Conservation (phyloP, 2,888 invertebrate genomes). For the Ametastegia equiseti region DNA sequence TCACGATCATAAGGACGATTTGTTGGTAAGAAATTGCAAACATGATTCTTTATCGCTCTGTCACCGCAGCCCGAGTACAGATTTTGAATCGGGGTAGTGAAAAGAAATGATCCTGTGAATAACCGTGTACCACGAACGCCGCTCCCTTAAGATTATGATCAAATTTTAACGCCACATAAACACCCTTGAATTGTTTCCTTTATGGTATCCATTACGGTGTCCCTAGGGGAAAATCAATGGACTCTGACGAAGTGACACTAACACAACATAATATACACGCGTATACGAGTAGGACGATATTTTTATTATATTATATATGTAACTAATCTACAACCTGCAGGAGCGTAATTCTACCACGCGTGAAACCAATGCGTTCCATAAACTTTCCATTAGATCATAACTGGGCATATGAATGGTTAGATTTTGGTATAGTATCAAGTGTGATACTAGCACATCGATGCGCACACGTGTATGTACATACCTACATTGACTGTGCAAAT, state of each 20-base stretch:
- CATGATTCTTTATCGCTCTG: background rate
- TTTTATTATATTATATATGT: background rate
- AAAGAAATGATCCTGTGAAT: slow-evolving; percentile 13
- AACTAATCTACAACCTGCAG: slow-evolving; percentile 27
- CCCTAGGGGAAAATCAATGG: slow-evolving; percentile 35
- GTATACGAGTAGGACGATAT: background rate
- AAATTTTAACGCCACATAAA: slow-evolving; percentile 46
- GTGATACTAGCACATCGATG: slow-evolving; percentile 9
- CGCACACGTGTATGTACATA: background rate
- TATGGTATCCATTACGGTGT: slow-evolving; percentile 42
- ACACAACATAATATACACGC: slow-evolving; percentile 12
- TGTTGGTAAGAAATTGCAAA: background rate
- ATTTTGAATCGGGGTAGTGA: background rate
- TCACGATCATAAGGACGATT: background rate
- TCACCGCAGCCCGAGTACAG: background rate
- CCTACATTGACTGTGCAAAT: background rate
- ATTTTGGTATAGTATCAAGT: background rate
- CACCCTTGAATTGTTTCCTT: slow-evolving; percentile 30
- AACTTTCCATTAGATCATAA: slow-evolving; percentile 30
- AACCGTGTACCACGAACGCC: background rate
- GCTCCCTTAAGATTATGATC: slow-evolving; percentile 26
- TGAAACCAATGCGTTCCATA: slow-evolving; percentile 29
- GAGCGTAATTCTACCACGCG: background rate
- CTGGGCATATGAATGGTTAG: slow-evolving; percentile 28
- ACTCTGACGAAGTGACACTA: slow-evolving; percentile 24